A percentile compares a stretch with the other conserved stretches of the same genome.
Conservation (phyloP, 2,797 vertebrate species). For the Epinephelus coioides region DNA sequence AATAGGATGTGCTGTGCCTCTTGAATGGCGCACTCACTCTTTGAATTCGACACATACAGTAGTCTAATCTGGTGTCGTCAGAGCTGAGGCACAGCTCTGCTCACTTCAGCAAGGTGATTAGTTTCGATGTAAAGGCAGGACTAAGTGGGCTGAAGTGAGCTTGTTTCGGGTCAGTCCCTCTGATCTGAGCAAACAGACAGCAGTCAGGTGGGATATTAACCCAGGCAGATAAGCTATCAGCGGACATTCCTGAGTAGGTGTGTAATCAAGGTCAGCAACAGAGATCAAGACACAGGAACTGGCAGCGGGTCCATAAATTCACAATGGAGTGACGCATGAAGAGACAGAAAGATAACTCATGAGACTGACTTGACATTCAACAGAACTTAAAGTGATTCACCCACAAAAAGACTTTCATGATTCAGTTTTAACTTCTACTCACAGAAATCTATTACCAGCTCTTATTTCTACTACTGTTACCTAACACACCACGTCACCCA, state of each 20-base stretch:
- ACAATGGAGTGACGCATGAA: slow-evolving; percentile 57
- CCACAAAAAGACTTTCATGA: background rate
- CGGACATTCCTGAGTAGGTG: slow-evolving; percentile 66
- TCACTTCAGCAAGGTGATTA: slow-evolving; percentile 8
- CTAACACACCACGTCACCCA: background rate
- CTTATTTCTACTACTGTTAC: background rate
- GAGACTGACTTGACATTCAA: slow-evolving; percentile 30
- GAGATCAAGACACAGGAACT: slow-evolving; percentile 47
- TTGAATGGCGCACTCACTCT: background rate
- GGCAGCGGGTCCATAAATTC: slow-evolving; percentile 51
- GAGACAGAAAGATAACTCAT: slow-evolving; percentile 39
- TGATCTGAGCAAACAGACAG: slow-evolving; percentile 65
- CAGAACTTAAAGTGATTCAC: slow-evolving; percentile 33
- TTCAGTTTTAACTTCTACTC: slow-evolving; percentile 15
- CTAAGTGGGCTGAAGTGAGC: slow-evolving; percentile 6
- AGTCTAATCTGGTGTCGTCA: slow-evolving; percentile 21
- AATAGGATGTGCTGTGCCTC: background rate
- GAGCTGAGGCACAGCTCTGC: background rate
- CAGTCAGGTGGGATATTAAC: slow-evolving; percentile 62
- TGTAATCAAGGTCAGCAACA: slow-evolving; percentile 57
- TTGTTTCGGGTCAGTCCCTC: slow-evolving; percentile 23
- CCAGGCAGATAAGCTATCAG: slow-evolving; percentile 72
- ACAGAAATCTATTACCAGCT: background rate
- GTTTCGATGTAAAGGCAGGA: slow-evolving; percentile 8
- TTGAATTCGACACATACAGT: background rate